phyloP scores from a whole-genome alignment of 2,113 vertebrate species.

The Oriolus oriolus region DNA sequence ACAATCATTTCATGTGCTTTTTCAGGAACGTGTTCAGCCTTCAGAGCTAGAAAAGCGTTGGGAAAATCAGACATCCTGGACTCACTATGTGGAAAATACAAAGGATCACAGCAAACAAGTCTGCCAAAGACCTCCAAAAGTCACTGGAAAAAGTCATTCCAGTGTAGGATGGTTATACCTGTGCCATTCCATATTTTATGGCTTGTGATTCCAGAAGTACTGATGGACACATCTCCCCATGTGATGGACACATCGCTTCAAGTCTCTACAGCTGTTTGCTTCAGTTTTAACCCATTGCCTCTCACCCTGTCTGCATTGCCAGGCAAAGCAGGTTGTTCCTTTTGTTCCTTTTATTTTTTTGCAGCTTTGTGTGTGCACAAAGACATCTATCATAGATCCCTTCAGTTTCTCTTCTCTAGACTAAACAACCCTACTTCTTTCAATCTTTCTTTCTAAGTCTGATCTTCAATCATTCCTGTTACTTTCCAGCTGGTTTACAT shows the following conservation, averaged over 20 bases:
- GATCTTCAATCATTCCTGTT: constrained; percentile 34
- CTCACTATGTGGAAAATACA: background rate
- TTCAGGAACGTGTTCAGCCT: background rate
- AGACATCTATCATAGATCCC: background rate
- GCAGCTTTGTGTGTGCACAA: background rate
- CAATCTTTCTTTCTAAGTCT: constrained; percentile 16
- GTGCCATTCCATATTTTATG: background rate
- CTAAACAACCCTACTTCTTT: constrained; percentile 48
- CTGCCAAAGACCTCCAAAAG: background rate
- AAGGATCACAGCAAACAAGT: background rate
- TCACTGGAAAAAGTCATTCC: background rate
- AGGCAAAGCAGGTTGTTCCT: background rate
- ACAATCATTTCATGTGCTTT: background rate
- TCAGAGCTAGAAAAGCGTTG: background rate
- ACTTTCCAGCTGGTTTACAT: constrained; percentile 40
- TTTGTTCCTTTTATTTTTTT: background rate
- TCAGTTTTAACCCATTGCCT: background rate
- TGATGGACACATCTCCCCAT: background rate
- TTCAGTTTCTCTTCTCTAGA: constrained; percentile 40
- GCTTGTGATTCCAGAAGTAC: background rate
- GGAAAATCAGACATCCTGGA: background rate
- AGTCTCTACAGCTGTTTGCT: background rate
- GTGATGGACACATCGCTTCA: background rate
- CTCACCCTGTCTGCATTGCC: background rate
- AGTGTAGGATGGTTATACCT: background rate